Percentiles rank a stretch among this genome's conserved stretches.
Conservation (phyloP, 2,888 invertebrate species). For the Aspidapion aeneum region DNA sequence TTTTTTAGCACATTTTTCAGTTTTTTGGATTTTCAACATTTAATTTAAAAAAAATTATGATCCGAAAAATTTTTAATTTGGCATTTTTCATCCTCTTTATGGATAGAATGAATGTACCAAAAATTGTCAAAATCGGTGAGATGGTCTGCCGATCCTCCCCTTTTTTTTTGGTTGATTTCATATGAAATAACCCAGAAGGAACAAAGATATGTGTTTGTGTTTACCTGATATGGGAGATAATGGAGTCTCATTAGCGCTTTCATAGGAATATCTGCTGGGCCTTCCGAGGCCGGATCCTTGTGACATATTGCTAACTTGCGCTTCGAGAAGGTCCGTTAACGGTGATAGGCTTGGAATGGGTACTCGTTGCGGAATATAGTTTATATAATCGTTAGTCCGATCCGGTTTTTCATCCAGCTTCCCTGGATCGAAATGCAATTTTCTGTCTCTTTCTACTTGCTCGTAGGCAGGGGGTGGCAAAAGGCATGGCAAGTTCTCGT, state of each 20-base stretch:
- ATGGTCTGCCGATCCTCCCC: no score
- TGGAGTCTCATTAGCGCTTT: constrained; percentile 56
- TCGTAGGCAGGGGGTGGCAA: constrained; percentile 63
- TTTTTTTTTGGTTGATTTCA: no score
- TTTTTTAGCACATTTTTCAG: no score
- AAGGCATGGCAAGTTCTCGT: constrained; percentile 52
- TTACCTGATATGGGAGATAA: constrained; percentile 65
- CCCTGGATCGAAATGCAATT: constrained; percentile 38
- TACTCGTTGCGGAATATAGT: constrained; percentile 35
- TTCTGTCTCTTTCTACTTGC: constrained; percentile 64
- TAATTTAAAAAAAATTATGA: no score
- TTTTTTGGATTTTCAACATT: no score
- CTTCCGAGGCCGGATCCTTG: constrained; percentile 57
- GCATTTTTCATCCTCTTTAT: no score
- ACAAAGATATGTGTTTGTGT: no score
- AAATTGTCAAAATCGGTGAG: no score
- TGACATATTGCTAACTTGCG: constrained; percentile 51
- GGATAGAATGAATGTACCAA: no score
- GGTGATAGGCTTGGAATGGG: constrained; percentile 41
- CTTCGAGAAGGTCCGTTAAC: constrained; percentile 40
- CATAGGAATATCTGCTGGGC: constrained; percentile 48
- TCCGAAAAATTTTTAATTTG: no score
- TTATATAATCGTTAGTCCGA: constrained; percentile 32
- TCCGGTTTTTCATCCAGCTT: constrained; percentile 37
- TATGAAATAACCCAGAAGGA: no score